Base-by-base conservation (phyloP, 2,797 vertebrate genomes). In the Lepilemur ruficaudatus region DNA sequence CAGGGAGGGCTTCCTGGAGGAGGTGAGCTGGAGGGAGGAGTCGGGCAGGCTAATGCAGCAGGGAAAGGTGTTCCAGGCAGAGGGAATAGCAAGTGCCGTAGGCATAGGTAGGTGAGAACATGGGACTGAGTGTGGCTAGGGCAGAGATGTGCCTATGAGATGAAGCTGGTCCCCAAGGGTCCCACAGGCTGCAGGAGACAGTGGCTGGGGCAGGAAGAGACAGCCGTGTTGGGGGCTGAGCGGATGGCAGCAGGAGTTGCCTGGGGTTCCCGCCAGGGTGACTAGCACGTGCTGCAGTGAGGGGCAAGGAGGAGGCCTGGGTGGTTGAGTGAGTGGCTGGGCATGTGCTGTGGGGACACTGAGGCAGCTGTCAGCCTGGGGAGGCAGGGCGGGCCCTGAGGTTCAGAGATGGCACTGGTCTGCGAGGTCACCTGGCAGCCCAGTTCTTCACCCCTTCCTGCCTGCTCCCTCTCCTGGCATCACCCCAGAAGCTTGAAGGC, bases 111-210 rank as follows among this genome's bases (percentile, higher is more conserved):
- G 81, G 55, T 79, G 55, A 78, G n/a, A 63, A 15, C 0, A 0
- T 35, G 55, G 55, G 61, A 46, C 76, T n/a, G 70, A 61, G 94
- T 12, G 17, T 13, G 8, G 0, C 1, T 0, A 1, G 0, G 61
- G n/a, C 88, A 96, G 98, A 97, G 98, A 96, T 0, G 23, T 7
- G 15, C 32, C 7, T 80, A 22, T 14, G 2, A 73, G 43, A 23
- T 30, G 23, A 30, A 10, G n/a, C 22, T 41, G 85, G 55, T 32
- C n/a, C 69, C 35, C 1, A 23, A 2, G 41, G 17, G 46, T 15
- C 75, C 87, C 38, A 41, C 30, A 5, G 79, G 48, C 63, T 25
- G 15, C 52, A 35, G 38, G 38, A 57, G 35, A 80, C 65, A 20
- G 10, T 22, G 85, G 22, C 52, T 20, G 2, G 85, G 17, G 11